Percentiles rank a stretch among this genome's conserved stretches.
These are phyloP conservation scores for Xenus cinereus DNA, from an alignment of 2,113 vertebrate genomes.

Conservation along the genomic window DNA sequence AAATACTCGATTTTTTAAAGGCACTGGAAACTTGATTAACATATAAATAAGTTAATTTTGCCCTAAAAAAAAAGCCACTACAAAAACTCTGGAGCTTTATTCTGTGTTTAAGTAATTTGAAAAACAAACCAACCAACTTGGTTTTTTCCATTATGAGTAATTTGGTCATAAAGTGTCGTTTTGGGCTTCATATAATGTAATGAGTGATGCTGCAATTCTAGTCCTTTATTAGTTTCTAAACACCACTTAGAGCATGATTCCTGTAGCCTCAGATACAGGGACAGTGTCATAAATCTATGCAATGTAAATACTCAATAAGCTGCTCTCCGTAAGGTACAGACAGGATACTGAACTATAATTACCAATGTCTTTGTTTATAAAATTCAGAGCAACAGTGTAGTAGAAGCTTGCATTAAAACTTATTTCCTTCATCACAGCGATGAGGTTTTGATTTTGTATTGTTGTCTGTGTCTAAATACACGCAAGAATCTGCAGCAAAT, in stretches of 20 bases:
- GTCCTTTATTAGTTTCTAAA: slow-evolving; percentile 27
- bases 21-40: neutral
- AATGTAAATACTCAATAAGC: neutral
- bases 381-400: neutral
- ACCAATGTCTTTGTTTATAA: neutral
- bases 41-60: neutral
- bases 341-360: neutral
- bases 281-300: neutral
- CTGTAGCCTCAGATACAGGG: neutral
- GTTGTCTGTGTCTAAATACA: neutral
- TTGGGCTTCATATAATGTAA: neutral
- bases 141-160: neutral
- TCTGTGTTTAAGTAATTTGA: neutral
- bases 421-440: neutral
- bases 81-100: neutral
- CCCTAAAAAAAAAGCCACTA: too few species aligned
- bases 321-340: neutral
- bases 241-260: neutral
- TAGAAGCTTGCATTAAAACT: neutral
- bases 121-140: neutral
- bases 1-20: neutral
- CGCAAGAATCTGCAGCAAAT: neutral
- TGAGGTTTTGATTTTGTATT: neutral
- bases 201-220: neutral
- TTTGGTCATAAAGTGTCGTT: neutral